Evolutionary conservation across 2,888 invertebrate species (phyloP).

Genomic region (Neoaliturus tenellus): DNA sequence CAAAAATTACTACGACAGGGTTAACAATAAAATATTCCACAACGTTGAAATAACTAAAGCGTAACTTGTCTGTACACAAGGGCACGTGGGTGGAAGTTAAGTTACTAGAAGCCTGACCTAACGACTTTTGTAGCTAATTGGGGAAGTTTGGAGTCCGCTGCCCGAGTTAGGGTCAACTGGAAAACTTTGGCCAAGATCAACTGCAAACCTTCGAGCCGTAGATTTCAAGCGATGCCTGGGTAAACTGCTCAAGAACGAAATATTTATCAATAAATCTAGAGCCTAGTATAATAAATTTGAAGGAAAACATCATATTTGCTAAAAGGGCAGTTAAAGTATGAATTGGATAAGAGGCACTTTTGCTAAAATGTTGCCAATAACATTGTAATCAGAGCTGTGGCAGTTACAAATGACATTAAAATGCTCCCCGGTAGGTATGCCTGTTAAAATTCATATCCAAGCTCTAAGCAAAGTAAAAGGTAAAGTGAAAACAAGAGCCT

Average conservation of each 20-base stretch:
- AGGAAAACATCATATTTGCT: too few relatives aligned
- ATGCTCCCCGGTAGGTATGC: background rate
- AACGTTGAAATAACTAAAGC: too few relatives aligned
- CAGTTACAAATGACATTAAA: too few relatives aligned
- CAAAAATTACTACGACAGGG: too few relatives aligned
- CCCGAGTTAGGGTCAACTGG: constrained; percentile 30
- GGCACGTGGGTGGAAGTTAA: background rate
- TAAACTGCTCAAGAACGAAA: background rate
- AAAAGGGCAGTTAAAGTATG: background rate
- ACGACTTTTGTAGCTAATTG: constrained; percentile 23
- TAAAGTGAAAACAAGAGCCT: background rate
- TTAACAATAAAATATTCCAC: too few relatives aligned
- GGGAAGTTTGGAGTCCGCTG: constrained; percentile 6
- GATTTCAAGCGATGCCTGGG: background rate
- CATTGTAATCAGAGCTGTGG: too few relatives aligned
- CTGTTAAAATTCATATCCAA: background rate
- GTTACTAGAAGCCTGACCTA: constrained; percentile 16
- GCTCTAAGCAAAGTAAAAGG: background rate
- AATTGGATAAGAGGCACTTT: too few relatives aligned
- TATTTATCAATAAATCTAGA: background rate
- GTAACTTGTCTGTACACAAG: too few relatives aligned
- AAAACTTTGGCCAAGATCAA: constrained; percentile 20
- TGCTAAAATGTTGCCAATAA: too few relatives aligned
- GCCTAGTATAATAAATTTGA: too few relatives aligned
- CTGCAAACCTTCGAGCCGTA: background rate